phyloP scores from a whole-genome alignment of 2,113 vertebrate species.

The Cricetomys ansorgei region DNA sequence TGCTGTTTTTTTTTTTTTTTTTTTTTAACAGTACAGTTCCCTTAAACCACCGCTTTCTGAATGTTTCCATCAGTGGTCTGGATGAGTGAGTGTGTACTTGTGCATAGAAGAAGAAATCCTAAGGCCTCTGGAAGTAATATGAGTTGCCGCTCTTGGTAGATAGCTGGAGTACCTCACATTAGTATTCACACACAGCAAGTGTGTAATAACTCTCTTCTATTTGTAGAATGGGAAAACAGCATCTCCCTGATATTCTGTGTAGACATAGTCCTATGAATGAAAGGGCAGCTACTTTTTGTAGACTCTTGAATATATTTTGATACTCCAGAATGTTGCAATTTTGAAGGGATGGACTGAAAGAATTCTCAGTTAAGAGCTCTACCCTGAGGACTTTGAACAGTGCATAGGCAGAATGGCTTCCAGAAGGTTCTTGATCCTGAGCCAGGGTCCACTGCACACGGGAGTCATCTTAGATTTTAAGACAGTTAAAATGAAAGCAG shows the following conservation, averaged over 20 bases:
- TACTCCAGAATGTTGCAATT: not conserved
- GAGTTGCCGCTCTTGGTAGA: not conserved
- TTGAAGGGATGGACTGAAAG: not conserved
- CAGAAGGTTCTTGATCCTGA: not conserved
- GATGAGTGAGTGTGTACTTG: fast-evolving
- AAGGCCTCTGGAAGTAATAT: not conserved
- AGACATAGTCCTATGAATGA: not conserved
- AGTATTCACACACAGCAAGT: not conserved
- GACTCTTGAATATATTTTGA: not conserved
- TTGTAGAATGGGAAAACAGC: not conserved
- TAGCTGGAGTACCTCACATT: not conserved
- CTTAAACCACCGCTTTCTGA: not conserved
- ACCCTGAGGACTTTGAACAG: not conserved
- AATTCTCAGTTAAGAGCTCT: not conserved
- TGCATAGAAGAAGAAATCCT: not conserved
- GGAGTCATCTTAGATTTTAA: not conserved
- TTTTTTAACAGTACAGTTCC: not conserved
- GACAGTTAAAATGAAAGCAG: not conserved
- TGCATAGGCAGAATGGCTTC: not conserved
- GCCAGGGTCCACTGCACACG: not conserved
- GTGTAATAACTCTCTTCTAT: not conserved
- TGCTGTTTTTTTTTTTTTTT: too few relatives aligned
- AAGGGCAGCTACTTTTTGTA: not conserved
- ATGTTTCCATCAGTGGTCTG: not conserved
- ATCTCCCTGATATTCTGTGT: not conserved